Evolutionary conservation across 1,140 invertebrate species (phyloP), one percentile per base, ranked within the genome.

Genomic region (Neodiprion lecontei): DNA sequence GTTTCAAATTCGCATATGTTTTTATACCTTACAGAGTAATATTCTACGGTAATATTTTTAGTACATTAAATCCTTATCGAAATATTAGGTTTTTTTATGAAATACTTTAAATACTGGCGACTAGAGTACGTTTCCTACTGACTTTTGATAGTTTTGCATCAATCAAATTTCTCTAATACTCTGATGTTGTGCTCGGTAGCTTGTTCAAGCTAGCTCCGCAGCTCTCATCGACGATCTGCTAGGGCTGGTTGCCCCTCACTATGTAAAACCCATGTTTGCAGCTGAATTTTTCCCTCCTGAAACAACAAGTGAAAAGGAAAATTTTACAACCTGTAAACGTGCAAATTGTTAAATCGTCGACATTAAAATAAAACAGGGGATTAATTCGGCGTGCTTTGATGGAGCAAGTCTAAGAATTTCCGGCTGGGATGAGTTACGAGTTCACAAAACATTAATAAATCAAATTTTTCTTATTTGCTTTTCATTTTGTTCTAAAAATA

Each of bases 201-300:
- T 61, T 17, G 53, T 61, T 61, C 53, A 61, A 61, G 53, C 53
- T 61, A 61, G n/a, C 53, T 61, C n/a, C n/a, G 53, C 53, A 17
- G n/a, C 53, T 61, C 53, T 61, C 53, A 61, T 61, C 53, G n/a
- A 61, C 11, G 53, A 14, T 17, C 53, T 61, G 53, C 53, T 9
- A 61, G 53, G 53, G 53, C 53, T 61, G n/a, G 53, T 17, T 61
- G 53, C 53, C 53, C 53, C 53, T 61, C 53, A 61, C 53, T 61
- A 61, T 17, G 53, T 61, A 61, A 61, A 61, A 14, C 53, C 53
- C 53, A 61, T 61, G n/a, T 61, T 61, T 61, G n/a, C 11, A 7
- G n/a, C 53, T 61, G 11, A 61, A 17, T 9, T 61, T 61, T 61
- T 5, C 11, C 53, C 11, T 61, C 53, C 53, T 61, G 53, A 17